A percentile compares a stretch with the other conserved stretches of the same genome.
Evolutionary conservation across 2,888 invertebrate genomes (phyloP).

Genomic region (Smittia sp.): DNA sequence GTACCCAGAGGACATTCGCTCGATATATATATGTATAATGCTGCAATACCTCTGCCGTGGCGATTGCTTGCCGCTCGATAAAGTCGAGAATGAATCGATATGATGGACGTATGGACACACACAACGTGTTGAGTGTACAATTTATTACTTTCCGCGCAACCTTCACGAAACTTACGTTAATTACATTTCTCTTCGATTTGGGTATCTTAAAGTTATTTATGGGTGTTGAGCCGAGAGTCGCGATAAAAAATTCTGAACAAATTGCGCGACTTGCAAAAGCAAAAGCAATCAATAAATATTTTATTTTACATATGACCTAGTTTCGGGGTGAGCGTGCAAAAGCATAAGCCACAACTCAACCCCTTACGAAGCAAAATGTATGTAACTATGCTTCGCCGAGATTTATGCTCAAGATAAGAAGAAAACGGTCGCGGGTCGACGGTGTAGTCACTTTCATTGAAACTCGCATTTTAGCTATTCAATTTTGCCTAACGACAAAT

Average conservation of each 20-base stretch:
- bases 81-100: background rate
- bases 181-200: background rate
- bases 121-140: background rate
- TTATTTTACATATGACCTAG: slow-evolving; percentile 19
- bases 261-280: background rate
- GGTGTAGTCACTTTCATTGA: background rate
- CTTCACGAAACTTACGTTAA: background rate
- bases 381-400: background rate
- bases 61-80: slow-evolving; percentile 12
- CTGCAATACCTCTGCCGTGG: background rate
- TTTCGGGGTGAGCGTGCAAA: background rate
- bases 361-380: slow-evolving; percentile 23
- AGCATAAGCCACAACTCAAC: slow-evolving; percentile 17
- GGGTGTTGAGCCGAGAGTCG: background rate
- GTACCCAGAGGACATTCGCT: slow-evolving; percentile 1
- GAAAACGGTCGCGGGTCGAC: background rate
- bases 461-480: background rate
- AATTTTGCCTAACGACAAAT: slow-evolving; percentile 20
- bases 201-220: background rate
- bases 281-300: slow-evolving; percentile 12
- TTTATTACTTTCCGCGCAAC: background rate
- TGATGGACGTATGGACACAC: background rate
- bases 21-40: background rate
- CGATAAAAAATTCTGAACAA: background rate
- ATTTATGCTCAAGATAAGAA: slow-evolving; percentile 7